Percentiles rank a stretch among this genome's conserved stretches.
Evolutionary conservation across 2,888 invertebrate genomes (phyloP).

Genomic region (Metopia argyrocephala): DNA sequence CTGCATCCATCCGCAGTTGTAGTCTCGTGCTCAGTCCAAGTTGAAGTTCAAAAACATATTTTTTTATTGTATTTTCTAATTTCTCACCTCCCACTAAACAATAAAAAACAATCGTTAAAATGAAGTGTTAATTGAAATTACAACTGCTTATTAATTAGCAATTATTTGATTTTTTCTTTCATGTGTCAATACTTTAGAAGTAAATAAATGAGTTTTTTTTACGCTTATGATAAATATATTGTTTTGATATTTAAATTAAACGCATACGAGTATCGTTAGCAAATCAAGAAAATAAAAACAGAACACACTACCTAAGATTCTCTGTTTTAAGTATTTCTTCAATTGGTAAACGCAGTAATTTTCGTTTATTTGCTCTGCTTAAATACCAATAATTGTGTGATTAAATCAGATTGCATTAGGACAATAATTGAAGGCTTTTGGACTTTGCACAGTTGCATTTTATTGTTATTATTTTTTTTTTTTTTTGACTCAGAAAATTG

Average conservation of each 20-base stretch:
- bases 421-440: too few species aligned
- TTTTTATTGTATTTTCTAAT: neutral
- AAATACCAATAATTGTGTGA: too few species aligned
- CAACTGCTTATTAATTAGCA: conserved; percentile 51
- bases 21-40: neutral
- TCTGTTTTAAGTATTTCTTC: too few species aligned
- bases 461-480: too few species aligned
- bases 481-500: too few species aligned
- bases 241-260: neutral
- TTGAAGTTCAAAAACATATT: conserved; percentile 20
- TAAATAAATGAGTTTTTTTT: conserved; percentile 24
- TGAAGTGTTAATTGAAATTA: conserved; percentile 51
- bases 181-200: conserved; percentile 14
- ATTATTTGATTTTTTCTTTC: conserved; percentile 26
- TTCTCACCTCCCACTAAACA: conserved; percentile 21
- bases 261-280: too few species aligned
- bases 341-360: too few species aligned
- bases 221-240: neutral
- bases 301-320: too few species aligned
- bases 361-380: too few species aligned
- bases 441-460: too few species aligned
- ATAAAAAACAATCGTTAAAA: conserved; percentile 9
- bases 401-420: too few species aligned
- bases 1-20: neutral
- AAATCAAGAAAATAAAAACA: too few species aligned